These are phyloP conservation scores for Alligator mississippiensis DNA, from an alignment of 2,113 vertebrate species.

Conservation along the genomic window DNA sequence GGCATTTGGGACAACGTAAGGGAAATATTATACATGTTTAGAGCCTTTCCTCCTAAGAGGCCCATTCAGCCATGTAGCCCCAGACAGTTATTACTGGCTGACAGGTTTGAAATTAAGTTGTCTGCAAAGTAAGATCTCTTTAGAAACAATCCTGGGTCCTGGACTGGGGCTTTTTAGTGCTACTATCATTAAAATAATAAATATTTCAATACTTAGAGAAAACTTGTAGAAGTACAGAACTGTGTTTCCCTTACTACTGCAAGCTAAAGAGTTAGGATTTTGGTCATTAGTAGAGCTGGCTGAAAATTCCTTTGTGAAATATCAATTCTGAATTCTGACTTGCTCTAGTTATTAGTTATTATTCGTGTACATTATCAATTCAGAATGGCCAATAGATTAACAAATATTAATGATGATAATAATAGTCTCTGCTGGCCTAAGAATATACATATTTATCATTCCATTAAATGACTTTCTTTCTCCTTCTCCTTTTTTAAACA, in stretches of 20 bases:
- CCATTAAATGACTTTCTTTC: not conserved
- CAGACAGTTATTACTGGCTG: not conserved
- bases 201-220: not conserved
- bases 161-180: not conserved
- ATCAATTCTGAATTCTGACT: too few relatives aligned
- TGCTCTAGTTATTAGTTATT: not conserved
- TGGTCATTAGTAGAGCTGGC: not conserved
- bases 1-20: not conserved
- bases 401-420: not conserved
- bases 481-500: not conserved
- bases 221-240: not conserved
- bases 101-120: not conserved
- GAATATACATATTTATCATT: too few relatives aligned
- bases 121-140: not conserved
- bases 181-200: not conserved
- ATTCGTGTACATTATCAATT: not conserved
- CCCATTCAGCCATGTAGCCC: not conserved
- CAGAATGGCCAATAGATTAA: not conserved
- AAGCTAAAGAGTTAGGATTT: not conserved
- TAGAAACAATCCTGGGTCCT: too few relatives aligned
- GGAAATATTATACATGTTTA: not conserved
- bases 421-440: too few relatives aligned
- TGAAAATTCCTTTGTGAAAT: not conserved
- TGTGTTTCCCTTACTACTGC: not conserved
- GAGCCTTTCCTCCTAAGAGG: not conserved